A percentile compares a stretch with the other conserved stretches of the same genome.
Evolutionary conservation across 1,140 invertebrate genomes (phyloP).

Genomic region (Stegodyphus mimosarum): DNA sequence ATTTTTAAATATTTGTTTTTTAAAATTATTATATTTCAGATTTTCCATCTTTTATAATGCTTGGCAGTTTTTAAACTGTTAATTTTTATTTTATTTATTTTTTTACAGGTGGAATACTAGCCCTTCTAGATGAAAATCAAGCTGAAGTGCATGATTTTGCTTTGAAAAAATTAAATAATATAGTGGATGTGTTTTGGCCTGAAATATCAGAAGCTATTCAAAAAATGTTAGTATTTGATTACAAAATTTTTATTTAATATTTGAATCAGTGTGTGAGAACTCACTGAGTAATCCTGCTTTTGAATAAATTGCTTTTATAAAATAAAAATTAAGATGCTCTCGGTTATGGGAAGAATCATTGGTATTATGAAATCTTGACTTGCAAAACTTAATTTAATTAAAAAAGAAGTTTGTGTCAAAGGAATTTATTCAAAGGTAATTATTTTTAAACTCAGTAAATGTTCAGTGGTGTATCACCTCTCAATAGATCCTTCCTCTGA

Average conservation of each 20-base stretch:
- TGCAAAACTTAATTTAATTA: no score
- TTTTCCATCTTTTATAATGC: no score
- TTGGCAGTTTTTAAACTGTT: background rate
- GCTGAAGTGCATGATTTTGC: slow-evolving; percentile 94
- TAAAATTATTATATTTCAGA: no score
- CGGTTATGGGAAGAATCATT: no score
- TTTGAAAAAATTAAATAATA: slow-evolving; percentile 86
- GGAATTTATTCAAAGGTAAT: no score
- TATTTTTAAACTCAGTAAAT: no score
- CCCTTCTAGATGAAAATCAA: slow-evolving; percentile 93
- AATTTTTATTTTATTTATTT: background rate
- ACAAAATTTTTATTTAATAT: background rate
- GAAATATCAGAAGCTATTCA: slow-evolving; percentile 98
- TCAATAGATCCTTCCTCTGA: no score
- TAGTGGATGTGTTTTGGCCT: slow-evolving; percentile 98
- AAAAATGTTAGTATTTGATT: slow-evolving; percentile 82
- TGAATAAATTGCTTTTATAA: background rate
- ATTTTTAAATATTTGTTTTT: no score
- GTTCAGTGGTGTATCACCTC: no score
- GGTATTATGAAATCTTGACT: no score
- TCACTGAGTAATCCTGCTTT: background rate
- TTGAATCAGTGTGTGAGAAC: background rate
- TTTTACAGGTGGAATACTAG: slow-evolving; percentile 81
- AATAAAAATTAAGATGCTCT: background rate
- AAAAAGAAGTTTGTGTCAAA: no score